A percentile compares a stretch with the other conserved stretches of the same genome.
Conservation (phyloP, 2,888 invertebrate species). For the Cerastis rubricosa region DNA sequence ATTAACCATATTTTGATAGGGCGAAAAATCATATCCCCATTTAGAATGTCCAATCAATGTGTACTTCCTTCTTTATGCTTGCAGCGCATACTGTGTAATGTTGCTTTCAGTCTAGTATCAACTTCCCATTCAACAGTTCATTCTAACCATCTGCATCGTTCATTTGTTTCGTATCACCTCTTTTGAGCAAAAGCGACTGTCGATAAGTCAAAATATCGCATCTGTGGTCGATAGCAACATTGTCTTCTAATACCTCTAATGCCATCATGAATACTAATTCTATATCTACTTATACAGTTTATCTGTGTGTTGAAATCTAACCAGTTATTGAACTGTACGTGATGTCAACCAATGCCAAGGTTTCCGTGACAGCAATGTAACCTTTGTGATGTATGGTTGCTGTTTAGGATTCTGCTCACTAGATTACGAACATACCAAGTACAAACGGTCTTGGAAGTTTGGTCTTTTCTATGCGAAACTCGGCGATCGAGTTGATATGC, state of each 20-base stretch:
- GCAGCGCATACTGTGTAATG: neutral
- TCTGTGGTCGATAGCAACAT: conserved; percentile 7
- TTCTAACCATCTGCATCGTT: neutral
- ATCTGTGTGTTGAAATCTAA: conserved; percentile 39
- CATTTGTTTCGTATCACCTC: neutral
- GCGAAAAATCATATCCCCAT: neutral
- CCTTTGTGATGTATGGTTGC: conserved; percentile 37
- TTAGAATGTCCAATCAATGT: neutral
- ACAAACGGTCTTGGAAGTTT: conserved; percentile 16
- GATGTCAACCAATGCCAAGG: conserved; percentile 54
- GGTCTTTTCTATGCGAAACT: neutral
- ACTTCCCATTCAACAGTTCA: neutral
- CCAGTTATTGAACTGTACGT: conserved; percentile 58
- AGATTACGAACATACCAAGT: neutral
- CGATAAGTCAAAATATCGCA: neutral
- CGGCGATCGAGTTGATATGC: neutral
- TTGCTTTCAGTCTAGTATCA: neutral
- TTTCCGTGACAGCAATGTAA: conserved; percentile 42
- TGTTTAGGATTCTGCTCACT: conserved; percentile 54
- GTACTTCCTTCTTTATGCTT: neutral
- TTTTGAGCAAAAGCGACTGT: neutral
- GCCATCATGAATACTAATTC: conserved; percentile 44
- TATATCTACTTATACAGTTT: conserved; percentile 27
- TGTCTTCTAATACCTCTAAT: conserved; percentile 30
- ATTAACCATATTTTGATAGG: neutral